Evolutionary conservation across 2,888 invertebrate species (phyloP), one percentile per base, ranked within the genome.

Genomic region (Drosophila emarginata): DNA sequence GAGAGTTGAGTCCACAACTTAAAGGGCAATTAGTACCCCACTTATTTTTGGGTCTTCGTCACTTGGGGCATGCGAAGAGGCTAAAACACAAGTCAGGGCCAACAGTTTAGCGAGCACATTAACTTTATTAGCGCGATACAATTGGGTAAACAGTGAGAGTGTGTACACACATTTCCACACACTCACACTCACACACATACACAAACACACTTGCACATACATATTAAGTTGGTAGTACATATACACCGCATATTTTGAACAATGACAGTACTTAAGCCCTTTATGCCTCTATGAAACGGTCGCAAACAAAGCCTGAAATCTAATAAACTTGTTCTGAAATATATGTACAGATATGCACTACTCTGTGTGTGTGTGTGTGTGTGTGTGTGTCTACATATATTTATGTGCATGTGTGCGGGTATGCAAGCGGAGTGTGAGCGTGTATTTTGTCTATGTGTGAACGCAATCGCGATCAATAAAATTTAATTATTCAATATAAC

Each of bases 401-500:
- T 11, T 36, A 26, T 54, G 32, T 67, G 26, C 37, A 51, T 64
- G 23, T 50, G 12, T 28, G 32, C 7, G 32, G 11, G 32, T 32
- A 2, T 32, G 32, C 32, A 32, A 1, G 1, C 9, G 2, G 11
- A 26, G 45, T 65, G 28, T 50, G 9, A 23, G 9, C 7, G 32
- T 9, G 32, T 32, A 11, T 32, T 32, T 32, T 32, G 32, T 50
- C 39, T 52, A 52, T 70, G 64, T 63, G 61, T 59, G 61, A 57
- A 58, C 67, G 60, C 69, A 70, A 78, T 71, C 72, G 74, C 87
- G 78, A 80, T 89, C 89, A 82, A 90, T 90, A 89, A 87, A 87
- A 75, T 76, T 90, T 80, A 89, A 87, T 84, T 89, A 90, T 89
- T 90, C 78, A 89, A 75, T 80, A 76, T 72, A 74, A 74, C 80